Conservation (phyloP, 2,113 vertebrate genomes). For the human region DNA sequence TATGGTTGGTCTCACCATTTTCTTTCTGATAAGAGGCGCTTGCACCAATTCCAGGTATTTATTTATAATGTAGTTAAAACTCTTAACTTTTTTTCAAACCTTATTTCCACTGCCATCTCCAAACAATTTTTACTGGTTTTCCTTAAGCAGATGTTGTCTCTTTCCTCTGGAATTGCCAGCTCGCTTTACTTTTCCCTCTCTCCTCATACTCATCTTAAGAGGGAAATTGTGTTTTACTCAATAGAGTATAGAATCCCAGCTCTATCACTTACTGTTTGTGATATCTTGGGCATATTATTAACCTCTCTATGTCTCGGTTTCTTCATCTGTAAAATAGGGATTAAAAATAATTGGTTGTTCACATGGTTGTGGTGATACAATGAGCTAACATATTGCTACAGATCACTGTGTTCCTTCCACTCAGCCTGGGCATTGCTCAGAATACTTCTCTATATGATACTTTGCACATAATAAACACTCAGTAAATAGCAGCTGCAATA, state of each 20-base stretch:
- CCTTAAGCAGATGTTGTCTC: not conserved
- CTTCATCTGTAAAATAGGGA: not conserved
- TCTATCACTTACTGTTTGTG: not conserved
- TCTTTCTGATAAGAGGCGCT: conserved; percentile 10
- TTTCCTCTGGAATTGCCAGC: not conserved
- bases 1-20: not conserved
- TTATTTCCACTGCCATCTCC: not conserved
- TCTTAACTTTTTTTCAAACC: not conserved
- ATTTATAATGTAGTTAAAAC: not conserved
- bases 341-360: not conserved
- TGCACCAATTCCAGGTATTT: not conserved
- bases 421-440: no score
- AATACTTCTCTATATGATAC: not conserved
- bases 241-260: not conserved
- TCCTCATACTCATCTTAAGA: not conserved
- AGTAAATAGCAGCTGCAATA: not conserved
- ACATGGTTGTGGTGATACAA: not conserved
- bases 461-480: not conserved
- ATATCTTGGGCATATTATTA: not conserved
- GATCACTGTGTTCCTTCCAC: no score
- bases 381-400: not conserved
- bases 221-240: not conserved
- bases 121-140: not conserved
- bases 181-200: not conserved
- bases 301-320: not conserved